Evolutionary conservation across 2,113 vertebrate genomes (phyloP).

Genomic region (Centropus bengalensis): DNA sequence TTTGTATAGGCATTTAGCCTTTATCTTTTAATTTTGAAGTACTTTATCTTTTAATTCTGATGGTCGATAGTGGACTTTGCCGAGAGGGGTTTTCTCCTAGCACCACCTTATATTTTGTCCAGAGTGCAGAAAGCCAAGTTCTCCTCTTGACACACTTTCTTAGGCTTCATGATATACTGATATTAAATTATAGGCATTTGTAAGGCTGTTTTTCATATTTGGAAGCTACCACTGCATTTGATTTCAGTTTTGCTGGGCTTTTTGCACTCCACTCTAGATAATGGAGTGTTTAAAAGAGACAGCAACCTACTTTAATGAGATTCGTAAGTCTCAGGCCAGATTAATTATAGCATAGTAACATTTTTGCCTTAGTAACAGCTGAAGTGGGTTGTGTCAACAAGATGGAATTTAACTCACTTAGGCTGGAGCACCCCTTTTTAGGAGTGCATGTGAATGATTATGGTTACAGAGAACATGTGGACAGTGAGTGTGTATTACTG

Average conservation of each 20-base stretch:
- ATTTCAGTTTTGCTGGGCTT: conserved; percentile 14
- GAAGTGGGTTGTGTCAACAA: conserved; percentile 56
- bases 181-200: background rate
- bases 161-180: background rate
- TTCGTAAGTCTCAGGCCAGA: background rate
- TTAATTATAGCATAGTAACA: conserved; percentile 12
- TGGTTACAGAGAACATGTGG: conserved; percentile 14
- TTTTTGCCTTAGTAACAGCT: conserved; percentile 47
- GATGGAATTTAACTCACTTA: conserved; percentile 40
- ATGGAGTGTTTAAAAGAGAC: background rate
- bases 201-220: background rate
- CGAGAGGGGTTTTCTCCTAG: background rate
- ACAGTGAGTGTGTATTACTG: conserved; percentile 5
- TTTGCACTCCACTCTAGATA: background rate
- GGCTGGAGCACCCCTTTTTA: conserved; percentile 14
- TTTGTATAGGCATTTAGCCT: background rate
- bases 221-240: background rate
- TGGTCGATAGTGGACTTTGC: background rate
- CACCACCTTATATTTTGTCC: background rate
- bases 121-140: background rate
- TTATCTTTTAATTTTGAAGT: background rate
- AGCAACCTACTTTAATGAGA: conserved; percentile 9
- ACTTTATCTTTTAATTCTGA: background rate
- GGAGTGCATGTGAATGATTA: conserved; percentile 19
- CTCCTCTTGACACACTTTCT: background rate